Percentiles rank a stretch among this genome's conserved stretches.
phyloP scores from a whole-genome alignment of 2,113 vertebrate species.

The Rafetus swinhoei region DNA sequence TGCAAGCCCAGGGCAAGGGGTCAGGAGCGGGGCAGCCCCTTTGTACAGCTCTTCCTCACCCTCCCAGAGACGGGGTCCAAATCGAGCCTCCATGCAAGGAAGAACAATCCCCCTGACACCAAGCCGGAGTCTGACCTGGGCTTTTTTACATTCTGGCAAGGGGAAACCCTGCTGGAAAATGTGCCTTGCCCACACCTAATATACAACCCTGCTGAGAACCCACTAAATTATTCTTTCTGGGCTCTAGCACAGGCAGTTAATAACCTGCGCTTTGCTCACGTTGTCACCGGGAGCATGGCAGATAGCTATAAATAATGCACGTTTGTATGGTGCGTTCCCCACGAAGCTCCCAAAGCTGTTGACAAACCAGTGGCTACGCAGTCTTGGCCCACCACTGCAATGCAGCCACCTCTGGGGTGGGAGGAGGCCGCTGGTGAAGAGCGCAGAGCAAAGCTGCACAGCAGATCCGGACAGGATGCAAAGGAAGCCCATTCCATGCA shows the following conservation, averaged over 20 bases:
- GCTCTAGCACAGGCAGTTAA: not conserved
- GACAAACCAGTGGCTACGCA: not conserved
- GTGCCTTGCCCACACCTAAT: not conserved
- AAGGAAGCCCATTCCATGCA: not conserved
- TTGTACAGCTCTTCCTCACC: not conserved
- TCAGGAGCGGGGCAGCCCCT: not conserved
- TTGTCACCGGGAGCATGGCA: not conserved
- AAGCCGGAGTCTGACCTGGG: not conserved
- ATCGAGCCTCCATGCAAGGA: not conserved
- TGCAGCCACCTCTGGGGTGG: fast-evolving
- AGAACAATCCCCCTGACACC: not conserved
- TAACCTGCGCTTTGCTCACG: not conserved
- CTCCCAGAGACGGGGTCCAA: not conserved
- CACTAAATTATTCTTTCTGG: not conserved
- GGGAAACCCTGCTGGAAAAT: not conserved
- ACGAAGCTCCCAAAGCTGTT: not conserved
- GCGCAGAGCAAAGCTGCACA: not conserved
- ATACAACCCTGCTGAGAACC: not conserved
- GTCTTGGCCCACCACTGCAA: not conserved
- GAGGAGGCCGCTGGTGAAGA: fast-evolving
- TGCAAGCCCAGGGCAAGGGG: not conserved
- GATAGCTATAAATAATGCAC: not conserved
- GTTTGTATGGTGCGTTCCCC: not conserved
- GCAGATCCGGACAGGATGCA: not conserved
- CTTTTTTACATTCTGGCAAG: not conserved